Evolutionary conservation across 2,888 invertebrate species (phyloP).

Genomic region (Apamea crenata): DNA sequence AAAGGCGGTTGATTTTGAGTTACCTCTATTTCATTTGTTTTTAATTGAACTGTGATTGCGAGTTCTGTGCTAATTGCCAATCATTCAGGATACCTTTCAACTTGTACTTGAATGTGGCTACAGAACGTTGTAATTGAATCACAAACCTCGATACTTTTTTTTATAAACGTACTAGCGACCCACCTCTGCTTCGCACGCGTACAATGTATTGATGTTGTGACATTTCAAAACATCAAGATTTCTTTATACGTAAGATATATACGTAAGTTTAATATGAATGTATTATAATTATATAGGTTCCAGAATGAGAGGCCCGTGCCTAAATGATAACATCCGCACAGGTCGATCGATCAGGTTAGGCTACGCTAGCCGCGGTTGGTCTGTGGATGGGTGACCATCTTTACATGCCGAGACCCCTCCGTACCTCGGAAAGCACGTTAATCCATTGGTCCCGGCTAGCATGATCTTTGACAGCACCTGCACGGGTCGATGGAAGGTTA

Average conservation of each 20-base stretch:
- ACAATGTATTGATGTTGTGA: background rate
- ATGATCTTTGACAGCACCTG: no score
- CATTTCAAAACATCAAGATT: no score
- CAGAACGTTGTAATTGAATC: background rate
- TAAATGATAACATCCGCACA: no score
- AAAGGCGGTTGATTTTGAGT: background rate
- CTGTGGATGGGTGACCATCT: background rate
- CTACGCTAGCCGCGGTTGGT: background rate
- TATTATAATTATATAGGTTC: background rate
- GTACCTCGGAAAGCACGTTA: no score
- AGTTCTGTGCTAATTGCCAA: constrained; percentile 6
- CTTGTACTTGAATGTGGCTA: background rate
- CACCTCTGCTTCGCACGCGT: background rate
- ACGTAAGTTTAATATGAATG: no score
- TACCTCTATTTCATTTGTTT: background rate
- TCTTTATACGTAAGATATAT: no score
- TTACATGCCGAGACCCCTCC: no score
- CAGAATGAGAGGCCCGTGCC: background rate
- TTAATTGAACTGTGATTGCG: background rate
- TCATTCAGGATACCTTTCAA: background rate
- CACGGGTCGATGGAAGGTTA: no score
- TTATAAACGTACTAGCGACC: background rate
- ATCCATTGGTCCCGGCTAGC: no score
- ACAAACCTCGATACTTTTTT: background rate
- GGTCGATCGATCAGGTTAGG: no score